Base-by-base conservation (phyloP, 2,113 vertebrate genomes). In the Eubucco bourcierii region DNA sequence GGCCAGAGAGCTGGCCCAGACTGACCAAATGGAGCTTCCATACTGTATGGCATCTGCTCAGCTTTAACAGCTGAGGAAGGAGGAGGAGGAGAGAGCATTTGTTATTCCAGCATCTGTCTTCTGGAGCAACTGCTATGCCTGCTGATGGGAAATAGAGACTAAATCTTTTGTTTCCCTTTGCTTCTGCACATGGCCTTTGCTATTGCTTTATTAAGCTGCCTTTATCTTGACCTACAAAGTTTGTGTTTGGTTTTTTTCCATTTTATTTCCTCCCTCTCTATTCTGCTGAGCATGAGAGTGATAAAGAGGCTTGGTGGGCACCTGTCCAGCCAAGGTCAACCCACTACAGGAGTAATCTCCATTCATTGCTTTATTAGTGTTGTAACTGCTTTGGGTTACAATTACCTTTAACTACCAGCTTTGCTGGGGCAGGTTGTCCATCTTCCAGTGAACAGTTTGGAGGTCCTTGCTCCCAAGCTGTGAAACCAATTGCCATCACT, bases 401-500 rank as follows among this genome's bases (percentile, higher is more conserved):
- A 56, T 85, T 95, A 46, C 72, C 52, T 87, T 89, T 95, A 91
- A 93, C 85, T 94, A 67, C 78, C n/a, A 71, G 20, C 81, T 92
- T 75, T 84, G 81, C 52, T 80, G 81, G 50, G 84, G 64, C 78
- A 68, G 63, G 25, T 15, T 73, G 29, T 81, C 39, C 39, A 27
- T 92, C 88, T 90, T 89, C 60, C 87, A 73, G 64, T 21, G 84
- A 52, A 67, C 31, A 23, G 33, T 74, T 79, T 81, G 59, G 63
- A 90, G 63, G 71, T 50, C 24, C 75, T 50, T 58, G 75, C 59
- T 92, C 72, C 71, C 67, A 84, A 88, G 59, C 65, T 73, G 61
- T 65, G 55, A 84, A 84, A 70, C 18, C 71, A 70, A 50, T 89
- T 87, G 63, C 39, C 41, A 60, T 63, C 71, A 25, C n/a, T 78